A percentile compares a stretch with the other conserved stretches of the same genome.
Conservation (phyloP, 2,888 invertebrate genomes). For the Tenthredo scrophulariae region DNA sequence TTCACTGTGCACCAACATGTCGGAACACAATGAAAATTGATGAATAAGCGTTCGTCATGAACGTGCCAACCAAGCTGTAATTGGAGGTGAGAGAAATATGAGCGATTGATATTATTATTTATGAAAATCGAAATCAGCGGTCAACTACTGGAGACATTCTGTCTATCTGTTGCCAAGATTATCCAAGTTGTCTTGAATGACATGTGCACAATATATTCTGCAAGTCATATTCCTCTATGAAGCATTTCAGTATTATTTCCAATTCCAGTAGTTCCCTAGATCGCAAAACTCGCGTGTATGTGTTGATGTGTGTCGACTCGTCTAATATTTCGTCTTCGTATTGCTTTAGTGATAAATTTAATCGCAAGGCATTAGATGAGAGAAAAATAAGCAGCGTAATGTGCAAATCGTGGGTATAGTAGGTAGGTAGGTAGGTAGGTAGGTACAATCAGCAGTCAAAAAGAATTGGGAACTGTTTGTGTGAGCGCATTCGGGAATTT, state of each 20-base stretch:
- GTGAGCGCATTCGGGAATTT: constrained; percentile 61
- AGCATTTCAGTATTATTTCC: neutral
- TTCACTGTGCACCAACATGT: neutral
- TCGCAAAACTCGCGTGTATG: neutral
- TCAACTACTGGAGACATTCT: neutral
- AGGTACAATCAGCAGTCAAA: constrained; percentile 8
- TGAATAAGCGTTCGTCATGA: constrained; percentile 71
- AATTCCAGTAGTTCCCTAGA: constrained; percentile 1
- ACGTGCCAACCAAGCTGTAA: constrained; percentile 74
- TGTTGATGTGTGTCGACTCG: neutral
- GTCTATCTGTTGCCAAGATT: neutral
- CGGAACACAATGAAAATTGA: neutral
- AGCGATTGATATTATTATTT: neutral
- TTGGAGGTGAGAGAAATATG: constrained; percentile 41
- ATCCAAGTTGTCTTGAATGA: neutral
- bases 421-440: neutral
- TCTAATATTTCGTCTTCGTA: constrained; percentile 2
- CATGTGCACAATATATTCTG: neutral
- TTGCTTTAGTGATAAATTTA: neutral
- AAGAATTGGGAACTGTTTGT: constrained; percentile 22
- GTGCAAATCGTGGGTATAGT: neutral
- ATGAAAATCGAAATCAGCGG: neutral
- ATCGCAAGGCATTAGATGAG: neutral
- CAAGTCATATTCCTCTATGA: too few relatives aligned
- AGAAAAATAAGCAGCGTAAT: neutral